These are phyloP conservation scores for Acleris laterana DNA, from an alignment of 2,888 invertebrate species.

Conservation along the genomic window DNA sequence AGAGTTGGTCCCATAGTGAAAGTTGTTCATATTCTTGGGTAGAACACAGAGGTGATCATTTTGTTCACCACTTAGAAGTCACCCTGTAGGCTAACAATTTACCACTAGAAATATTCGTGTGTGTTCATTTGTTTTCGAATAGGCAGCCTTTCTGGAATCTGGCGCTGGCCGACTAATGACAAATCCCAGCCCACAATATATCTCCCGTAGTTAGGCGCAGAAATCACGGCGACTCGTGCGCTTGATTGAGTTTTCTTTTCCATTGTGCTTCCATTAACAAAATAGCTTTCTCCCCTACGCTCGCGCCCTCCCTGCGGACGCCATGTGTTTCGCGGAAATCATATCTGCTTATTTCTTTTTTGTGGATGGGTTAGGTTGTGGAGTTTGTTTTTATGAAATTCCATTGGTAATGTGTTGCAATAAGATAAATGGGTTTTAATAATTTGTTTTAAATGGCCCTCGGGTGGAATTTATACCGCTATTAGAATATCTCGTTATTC, in stretches of 20 bases:
- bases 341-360: constrained; percentile 70
- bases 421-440: constrained; percentile 5
- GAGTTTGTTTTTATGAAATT: constrained; percentile 28
- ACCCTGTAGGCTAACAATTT: too few relatives aligned
- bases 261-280: constrained; percentile 80
- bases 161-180: constrained; percentile 73
- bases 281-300: constrained; percentile 74
- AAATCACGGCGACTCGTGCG: constrained; percentile 79
- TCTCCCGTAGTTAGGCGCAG: constrained; percentile 79
- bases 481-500: too few relatives aligned
- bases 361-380: constrained; percentile 32
- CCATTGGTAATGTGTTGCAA: constrained; percentile 12
- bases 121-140: constrained; percentile 20
- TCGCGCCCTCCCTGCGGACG: constrained; percentile 58
- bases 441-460: constrained; percentile 6
- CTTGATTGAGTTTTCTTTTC: constrained; percentile 82
- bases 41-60: too few relatives aligned
- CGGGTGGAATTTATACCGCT: too few relatives aligned
- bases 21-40: too few relatives aligned
- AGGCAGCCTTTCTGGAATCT: constrained; percentile 50
- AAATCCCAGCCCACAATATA: constrained; percentile 72
- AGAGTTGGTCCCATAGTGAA: too few relatives aligned
- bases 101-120: constrained; percentile 11
- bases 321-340: constrained; percentile 75
- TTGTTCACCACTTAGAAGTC: too few relatives aligned